These are phyloP conservation scores for Sparidentex hasta DNA, from an alignment of 2,797 vertebrate species.

Conservation along the genomic window DNA sequence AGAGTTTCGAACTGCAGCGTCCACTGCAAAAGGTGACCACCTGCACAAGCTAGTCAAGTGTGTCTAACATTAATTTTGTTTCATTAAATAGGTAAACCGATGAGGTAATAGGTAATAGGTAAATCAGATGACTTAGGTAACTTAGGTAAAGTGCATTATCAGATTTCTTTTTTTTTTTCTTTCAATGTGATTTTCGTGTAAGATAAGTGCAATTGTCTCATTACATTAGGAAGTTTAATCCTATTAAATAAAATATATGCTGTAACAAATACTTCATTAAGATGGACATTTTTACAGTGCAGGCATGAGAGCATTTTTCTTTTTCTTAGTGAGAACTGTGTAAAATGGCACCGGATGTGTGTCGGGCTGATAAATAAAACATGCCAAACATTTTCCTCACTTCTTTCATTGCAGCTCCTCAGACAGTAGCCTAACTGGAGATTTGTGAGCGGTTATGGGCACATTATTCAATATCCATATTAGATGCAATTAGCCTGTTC, in stretches of 20 bases:
- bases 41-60: not conserved
- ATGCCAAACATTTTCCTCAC: not conserved
- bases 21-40: slow-evolving; percentile 15
- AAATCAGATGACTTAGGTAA: not conserved
- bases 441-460: not conserved
- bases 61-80: not conserved
- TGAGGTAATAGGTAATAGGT: too few relatives aligned
- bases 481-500: not conserved
- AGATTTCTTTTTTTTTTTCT: not conserved
- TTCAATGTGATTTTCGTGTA: not conserved
- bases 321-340: not conserved
- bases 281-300: not conserved
- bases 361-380: slow-evolving; percentile 10
- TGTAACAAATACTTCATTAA: not conserved
- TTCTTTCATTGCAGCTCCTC: not conserved
- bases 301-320: too few relatives aligned
- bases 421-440: slow-evolving; percentile 16
- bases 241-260: too few relatives aligned
- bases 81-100: not conserved
- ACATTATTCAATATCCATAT: slow-evolving; percentile 6
- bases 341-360: not conserved
- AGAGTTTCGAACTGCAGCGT: not conserved
- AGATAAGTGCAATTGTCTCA: not conserved
- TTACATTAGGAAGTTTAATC: not conserved
- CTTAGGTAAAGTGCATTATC: not conserved